Evolutionary conservation across 2,888 invertebrate genomes (phyloP), one percentile per base, ranked within the genome.

Genomic region (Diaphora mendica): DNA sequence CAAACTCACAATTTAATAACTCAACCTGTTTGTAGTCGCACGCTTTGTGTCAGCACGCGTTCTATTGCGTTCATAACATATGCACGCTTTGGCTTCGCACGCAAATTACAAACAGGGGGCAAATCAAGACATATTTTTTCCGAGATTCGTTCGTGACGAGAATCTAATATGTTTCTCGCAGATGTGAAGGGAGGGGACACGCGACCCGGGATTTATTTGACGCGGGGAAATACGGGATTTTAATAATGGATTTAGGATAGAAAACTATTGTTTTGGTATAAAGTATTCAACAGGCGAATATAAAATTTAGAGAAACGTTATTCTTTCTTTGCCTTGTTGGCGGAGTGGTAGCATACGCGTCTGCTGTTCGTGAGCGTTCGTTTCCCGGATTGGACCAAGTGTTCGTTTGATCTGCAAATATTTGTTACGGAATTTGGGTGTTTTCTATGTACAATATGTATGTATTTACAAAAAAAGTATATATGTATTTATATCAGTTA

Each of bases 111-210:
- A 65, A 59, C 67, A 9, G 42, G 30, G 30, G 3, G 30, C 68
- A 64, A 68, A 79, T 76, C 64, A 76, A 74, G 66, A 73, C 55
- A 48, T 44, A 74, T 81, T 77, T 79, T 77, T 65, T 48, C 70
- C 26, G 59, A 8, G 78, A 74, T 70, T 69, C 59, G 42, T 15
- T 26, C 72, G 74, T 80, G 74, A 72, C 48, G 17, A 42, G 82
- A 77, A 82, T 80, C 20, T 73, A 78, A 81, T 74, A 74, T 26
- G 48, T 8, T 35, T 5, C 1, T 51, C 23, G 48, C 44, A 70
- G 59, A 55, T 68, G 64, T 26, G 30, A 67, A 73, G 78, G 67
- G 68, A 51, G 17, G 64, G 30, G 39, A 23, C 11, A 20, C 17
- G 30, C 15, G 44, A 30, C 7, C 30, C 42, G 67, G 59, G 78